Base-by-base conservation (phyloP, 2,797 vertebrate genomes). In the Sylvilagus floridanus region DNA sequence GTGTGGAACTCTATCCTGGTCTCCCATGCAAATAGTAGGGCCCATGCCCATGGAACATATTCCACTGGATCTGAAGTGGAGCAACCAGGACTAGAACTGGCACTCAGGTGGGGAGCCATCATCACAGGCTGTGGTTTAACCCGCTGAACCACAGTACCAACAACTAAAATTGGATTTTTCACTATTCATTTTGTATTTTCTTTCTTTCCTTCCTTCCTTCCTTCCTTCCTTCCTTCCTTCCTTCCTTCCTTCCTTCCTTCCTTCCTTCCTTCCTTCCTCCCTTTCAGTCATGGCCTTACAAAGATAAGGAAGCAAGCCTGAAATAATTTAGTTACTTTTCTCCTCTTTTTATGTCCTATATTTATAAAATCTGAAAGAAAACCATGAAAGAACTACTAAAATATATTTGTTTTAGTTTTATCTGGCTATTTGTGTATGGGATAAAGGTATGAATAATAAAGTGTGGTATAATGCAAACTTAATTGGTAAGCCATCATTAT, bases 401-500 rank as follows among this genome's bases (percentile, higher is more conserved):
- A 71, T 81, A 50, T 35, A 14, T 88, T 85, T 92, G 68, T n/a
- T 57, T 85, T 77, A 82, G 5, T 2, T 95, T 24, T 77, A 10
- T 5, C 7, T 76, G 13, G n/a, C 47, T 79, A 91, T 76, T 93
- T 57, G 8, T 52, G n/a, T 7, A 52, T 13, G 78, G 6, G 8
- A 1, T 91, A 68, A 94, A 66, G 0, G 4, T 76, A 22, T 50
- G 81, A 78, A 37, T 32, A 12, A 28, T 47, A 91, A 72, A 7
- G 13, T 89, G 66, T 4, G 14, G 7, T 5, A 32, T 35, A 50
- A 72, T 13, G 54, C 14, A 83, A 68, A 37, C 2, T 63, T 84
- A 63, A 4, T 60, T 26, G 14, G 13, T 50, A 91, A 68, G 66
- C 89, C 84, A 75, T 62, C 69, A 84, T 76, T 52, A 75, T 72